Evolutionary conservation across 1,140 invertebrate species (phyloP), one percentile per base, ranked within the genome.

Genomic region (Neodiprion fabricii): DNA sequence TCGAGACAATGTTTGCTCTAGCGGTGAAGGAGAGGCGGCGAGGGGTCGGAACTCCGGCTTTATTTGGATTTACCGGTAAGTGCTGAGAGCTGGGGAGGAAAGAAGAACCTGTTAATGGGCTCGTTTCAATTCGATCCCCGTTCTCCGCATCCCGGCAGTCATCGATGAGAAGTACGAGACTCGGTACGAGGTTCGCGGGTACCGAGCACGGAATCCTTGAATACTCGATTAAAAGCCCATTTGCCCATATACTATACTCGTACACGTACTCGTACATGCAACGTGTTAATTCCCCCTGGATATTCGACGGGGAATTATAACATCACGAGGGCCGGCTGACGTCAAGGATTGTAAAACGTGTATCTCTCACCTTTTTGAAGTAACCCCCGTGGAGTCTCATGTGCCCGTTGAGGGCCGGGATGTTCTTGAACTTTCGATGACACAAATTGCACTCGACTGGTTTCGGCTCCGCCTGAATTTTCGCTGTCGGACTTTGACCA

Each of bases 331-430:
- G 21, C 14, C 48, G 47, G 40, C 40, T 40, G 70, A 61, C 48
- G 68, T 48, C 40, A 67, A 67, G 69, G n/a, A 14, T n/a, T 73
- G n/a, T 28, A 5, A 8, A 69, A 21, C 14, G 17, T 67, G 9
- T 21, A 11, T 5, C 47, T 72, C 76, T 80, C 85, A 95, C 95
- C 92, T 98, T 98, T 88, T 98, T 98, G 84, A 97, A 96, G 87
- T 98, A 98, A 72, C 97, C 97, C 14, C 97, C 97, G 88, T 99
- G 97, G 28, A 98, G 90, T 80, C 97, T 90, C 97, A 98, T 99
- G 84, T 99, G 97, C 14, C 97, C 97, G 89, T 99, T 99, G 48
- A 99, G 91, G 17, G 97, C 97, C 9, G 97, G 96, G 85, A 98
- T 95, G 87, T 98, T 99, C 90, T 98, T 98, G 88, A 99, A 98